phyloP scores from a whole-genome alignment of 1,140 invertebrate genomes.

The Drosophila orosa region DNA sequence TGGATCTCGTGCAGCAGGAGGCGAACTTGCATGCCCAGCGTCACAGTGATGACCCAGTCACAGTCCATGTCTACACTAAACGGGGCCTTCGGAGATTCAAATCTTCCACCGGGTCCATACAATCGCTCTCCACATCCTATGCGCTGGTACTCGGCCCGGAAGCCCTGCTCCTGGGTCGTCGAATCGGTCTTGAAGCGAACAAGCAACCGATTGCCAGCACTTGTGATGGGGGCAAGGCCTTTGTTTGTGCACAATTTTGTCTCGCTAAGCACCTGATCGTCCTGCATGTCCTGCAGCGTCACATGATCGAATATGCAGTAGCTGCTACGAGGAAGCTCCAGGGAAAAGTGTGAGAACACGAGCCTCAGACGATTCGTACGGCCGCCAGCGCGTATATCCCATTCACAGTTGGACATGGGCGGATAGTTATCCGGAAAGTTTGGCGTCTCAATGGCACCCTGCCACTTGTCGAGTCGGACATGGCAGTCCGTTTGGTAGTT shows the following conservation, averaged over 20 bases:
- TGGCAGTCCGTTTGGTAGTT: slow-evolving; percentile 84
- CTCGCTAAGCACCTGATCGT: slow-evolving; percentile 47
- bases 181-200: slow-evolving; percentile 86
- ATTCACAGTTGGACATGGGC: slow-evolving; percentile 87
- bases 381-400: slow-evolving; percentile 89
- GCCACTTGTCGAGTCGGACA: slow-evolving; percentile 78
- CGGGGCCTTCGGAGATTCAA: slow-evolving; percentile 67
- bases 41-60: slow-evolving; percentile 89
- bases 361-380: slow-evolving; percentile 89
- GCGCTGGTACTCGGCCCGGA: slow-evolving; percentile 85
- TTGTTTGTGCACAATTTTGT: slow-evolving; percentile 85
- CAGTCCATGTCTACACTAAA: slow-evolving; percentile 90
- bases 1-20: slow-evolving; percentile 86
- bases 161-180: slow-evolving; percentile 70
- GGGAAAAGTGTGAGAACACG: slow-evolving; percentile 89
- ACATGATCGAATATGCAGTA: slow-evolving; percentile 86
- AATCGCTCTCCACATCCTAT: slow-evolving; percentile 82
- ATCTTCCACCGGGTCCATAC: slow-evolving; percentile 21
- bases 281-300: slow-evolving; percentile 83
- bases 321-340: slow-evolving; percentile 84
- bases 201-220: slow-evolving; percentile 64
- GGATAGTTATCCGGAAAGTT: slow-evolving; percentile 89
- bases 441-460: slow-evolving; percentile 88
- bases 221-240: slow-evolving; percentile 30
- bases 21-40: slow-evolving; percentile 86